Conservation (phyloP, 2,113 vertebrate species). For the Arvicanthis niloticus region DNA sequence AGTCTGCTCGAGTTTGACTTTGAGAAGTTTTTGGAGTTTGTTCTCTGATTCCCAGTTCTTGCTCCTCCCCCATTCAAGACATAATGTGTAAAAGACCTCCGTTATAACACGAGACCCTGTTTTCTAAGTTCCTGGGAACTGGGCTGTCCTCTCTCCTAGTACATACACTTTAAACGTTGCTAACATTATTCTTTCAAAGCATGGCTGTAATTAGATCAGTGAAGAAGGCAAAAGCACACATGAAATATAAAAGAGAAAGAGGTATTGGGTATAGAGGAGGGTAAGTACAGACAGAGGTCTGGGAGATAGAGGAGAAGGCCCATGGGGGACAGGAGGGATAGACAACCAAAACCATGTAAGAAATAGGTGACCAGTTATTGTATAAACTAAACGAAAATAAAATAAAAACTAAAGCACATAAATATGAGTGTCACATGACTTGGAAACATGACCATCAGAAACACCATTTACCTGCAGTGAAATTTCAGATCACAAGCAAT, state of each 20-base stretch:
- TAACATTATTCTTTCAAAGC: neutral
- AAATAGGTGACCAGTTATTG: neutral
- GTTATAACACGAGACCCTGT: neutral
- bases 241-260: neutral
- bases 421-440: neutral
- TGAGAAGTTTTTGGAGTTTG: conserved; percentile 78
- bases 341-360: neutral
- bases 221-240: neutral
- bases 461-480: neutral
- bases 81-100: neutral
- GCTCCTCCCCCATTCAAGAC: neutral
- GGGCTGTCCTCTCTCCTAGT: neutral
- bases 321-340: accelerated
- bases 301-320: neutral
- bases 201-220: neutral
- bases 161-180: neutral
- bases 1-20: conserved; percentile 74
- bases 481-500: neutral
- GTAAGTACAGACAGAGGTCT: neutral
- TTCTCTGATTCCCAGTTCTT: conserved; percentile 16
- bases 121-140: neutral
- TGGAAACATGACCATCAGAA: neutral
- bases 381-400: neutral
- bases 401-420: neutral
- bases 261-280: neutral